These are phyloP conservation scores for Benitochromis conjunctus DNA, from an alignment of 2,113 vertebrate species.

Conservation along the genomic window DNA sequence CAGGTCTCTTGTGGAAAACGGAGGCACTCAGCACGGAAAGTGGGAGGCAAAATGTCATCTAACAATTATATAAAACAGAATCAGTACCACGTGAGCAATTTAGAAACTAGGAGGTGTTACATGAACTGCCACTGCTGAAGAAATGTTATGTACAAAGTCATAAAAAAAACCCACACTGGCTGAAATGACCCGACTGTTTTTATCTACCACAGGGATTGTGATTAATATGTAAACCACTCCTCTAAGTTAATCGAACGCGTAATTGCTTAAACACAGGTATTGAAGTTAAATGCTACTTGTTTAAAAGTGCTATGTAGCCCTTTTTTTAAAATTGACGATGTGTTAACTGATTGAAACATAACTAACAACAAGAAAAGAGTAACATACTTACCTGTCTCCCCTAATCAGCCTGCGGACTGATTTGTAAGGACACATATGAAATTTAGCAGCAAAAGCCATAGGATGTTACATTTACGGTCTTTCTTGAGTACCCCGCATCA, in stretches of 20 bases:
- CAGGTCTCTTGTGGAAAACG: neutral
- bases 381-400: neutral
- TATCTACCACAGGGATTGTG: neutral
- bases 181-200: neutral
- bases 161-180: neutral
- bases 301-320: neutral
- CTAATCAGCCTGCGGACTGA: neutral
- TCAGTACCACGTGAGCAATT: neutral
- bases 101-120: neutral
- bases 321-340: neutral
- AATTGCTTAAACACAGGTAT: neutral
- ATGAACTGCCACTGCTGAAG: neutral
- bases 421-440: neutral
- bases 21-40: neutral
- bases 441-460: neutral
- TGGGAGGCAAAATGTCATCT: conserved; percentile 10
- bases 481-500: neutral
- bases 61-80: neutral
- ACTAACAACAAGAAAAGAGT: neutral
- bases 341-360: neutral
- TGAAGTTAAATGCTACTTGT: neutral
- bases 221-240: neutral
- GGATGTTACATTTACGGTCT: neutral
- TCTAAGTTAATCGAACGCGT: neutral
- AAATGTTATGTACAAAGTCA: neutral